Conservation (phyloP, 2,888 invertebrate genomes). For the Chymomyza fuscimana region DNA sequence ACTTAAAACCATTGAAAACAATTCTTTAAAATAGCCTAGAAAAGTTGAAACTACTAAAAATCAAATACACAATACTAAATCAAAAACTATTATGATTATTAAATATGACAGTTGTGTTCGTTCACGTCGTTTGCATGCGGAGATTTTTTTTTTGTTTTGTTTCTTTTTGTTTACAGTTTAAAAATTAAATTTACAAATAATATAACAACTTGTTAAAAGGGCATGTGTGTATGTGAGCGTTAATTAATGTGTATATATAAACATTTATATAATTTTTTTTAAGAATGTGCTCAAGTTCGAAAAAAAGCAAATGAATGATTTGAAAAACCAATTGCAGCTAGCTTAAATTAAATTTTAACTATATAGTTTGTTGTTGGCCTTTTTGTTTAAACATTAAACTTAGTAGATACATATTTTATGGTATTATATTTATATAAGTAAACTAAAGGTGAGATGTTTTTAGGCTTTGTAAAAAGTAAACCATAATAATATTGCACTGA, state of each 20-base stretch:
- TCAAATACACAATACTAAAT: slow-evolving; percentile 54
- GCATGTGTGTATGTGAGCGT: neutral
- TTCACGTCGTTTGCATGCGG: slow-evolving; percentile 62
- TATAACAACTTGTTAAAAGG: slow-evolving; percentile 56
- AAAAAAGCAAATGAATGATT: slow-evolving; percentile 3
- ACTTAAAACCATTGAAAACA: slow-evolving; percentile 68
- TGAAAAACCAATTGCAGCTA: slow-evolving; percentile 59
- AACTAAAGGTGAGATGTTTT: slow-evolving; percentile 51
- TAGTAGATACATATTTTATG: slow-evolving; percentile 28
- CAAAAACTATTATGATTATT: slow-evolving; percentile 32
- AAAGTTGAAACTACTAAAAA: slow-evolving; percentile 68
- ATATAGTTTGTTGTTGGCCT: neutral
- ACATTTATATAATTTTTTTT: slow-evolving; percentile 1
- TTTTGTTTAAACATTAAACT: slow-evolving; percentile 19
- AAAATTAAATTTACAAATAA: slow-evolving; percentile 47
- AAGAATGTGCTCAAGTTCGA: slow-evolving; percentile 62
- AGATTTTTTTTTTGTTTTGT: slow-evolving; percentile 33
- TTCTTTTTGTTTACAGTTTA: slow-evolving; percentile 24
- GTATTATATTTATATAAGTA: slow-evolving; percentile 34
- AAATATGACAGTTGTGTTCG: slow-evolving; percentile 70
- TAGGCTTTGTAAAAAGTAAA: slow-evolving; percentile 22
- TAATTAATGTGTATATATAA: neutral
- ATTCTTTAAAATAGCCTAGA: slow-evolving; percentile 69
- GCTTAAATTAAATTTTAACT: slow-evolving; percentile 55
- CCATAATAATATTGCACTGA: slow-evolving; percentile 62